Evolutionary conservation across 2,888 invertebrate species (phyloP), one percentile per base, ranked within the genome.

Genomic region (Plebejus anna): DNA sequence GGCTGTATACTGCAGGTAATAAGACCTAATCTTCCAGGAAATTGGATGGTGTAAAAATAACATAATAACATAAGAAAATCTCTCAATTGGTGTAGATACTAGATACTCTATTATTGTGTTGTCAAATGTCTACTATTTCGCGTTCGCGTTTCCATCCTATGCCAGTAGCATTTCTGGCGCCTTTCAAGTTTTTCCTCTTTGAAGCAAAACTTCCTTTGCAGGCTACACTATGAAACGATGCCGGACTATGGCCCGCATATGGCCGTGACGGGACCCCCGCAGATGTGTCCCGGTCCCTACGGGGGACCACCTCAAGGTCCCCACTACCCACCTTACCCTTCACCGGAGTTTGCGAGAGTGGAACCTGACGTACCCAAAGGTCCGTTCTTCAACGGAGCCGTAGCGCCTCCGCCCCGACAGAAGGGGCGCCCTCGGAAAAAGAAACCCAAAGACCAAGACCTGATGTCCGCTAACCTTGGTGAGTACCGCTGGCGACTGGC

Each of bases 351-450:
- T 91, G 91, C 84, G 87, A 95, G 91, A 88, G 94, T 88, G 77
- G 94, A 90, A 78, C 86, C 86, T 75, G 92, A 90, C 83, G 89
- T 90, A 84, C 89, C 92, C 90, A 95, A 93, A 89, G 95, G 88
- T 81, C 88, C 94, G 75, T 95, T 95, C 87, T 95, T 95, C 87
- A 95, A 95, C 82, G 95, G 95, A 11, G 90, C 93, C 77, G 79
- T 91, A 7, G 90, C 91, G 61, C 92, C 94, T 75, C 95, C 96
- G n/a, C 97, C 98, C 6, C 95, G 98, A 82, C 98, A 98, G 90
- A 98, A 98, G 94, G 98, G 98, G 11, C 94, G 98, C 81, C 98
- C 98, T 57, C 94, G 98, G 87, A 98, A 98, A 94, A 95, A 98
- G 94, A 98, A 98, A 90, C 97, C 97, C 76, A 98, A 98, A 94